Evolutionary conservation across 2,888 invertebrate genomes (phyloP).

Genomic region (Branchipolynoe longqiensis): DNA sequence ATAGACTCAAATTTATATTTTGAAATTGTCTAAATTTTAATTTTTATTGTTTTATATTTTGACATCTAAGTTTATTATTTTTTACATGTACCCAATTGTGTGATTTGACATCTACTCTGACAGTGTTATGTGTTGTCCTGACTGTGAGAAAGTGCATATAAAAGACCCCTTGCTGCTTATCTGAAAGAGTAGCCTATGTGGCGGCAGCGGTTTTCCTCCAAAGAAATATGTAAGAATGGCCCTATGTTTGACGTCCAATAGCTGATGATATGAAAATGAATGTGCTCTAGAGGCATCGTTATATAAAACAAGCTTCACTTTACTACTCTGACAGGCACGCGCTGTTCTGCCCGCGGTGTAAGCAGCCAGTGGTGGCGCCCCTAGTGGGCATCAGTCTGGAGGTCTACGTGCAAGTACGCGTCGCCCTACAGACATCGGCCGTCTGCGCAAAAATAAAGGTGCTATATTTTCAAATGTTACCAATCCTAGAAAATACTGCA

Average conservation of each 20-base stretch:
- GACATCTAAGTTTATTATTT: neutral
- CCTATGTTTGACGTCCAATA: too few relatives aligned
- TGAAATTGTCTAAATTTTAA: neutral
- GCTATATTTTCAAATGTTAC: too few relatives aligned
- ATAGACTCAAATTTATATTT: neutral
- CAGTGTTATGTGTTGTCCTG: neutral
- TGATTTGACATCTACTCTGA: neutral
- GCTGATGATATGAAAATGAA: too few relatives aligned
- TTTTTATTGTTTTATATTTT: neutral
- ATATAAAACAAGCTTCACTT: too few relatives aligned
- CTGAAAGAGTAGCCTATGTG: too few relatives aligned
- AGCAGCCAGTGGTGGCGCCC: neutral
- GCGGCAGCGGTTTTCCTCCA: too few relatives aligned
- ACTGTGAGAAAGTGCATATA: too few relatives aligned
- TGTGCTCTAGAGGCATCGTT: too few relatives aligned
- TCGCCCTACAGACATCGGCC: neutral
- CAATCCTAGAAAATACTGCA: too few relatives aligned
- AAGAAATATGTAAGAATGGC: too few relatives aligned
- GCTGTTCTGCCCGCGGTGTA: neutral
- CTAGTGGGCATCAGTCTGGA: neutral
- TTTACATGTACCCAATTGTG: neutral
- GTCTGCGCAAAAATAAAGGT: slow-evolving; percentile 14
- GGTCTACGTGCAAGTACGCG: neutral
- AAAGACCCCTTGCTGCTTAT: too few relatives aligned
- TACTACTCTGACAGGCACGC: neutral